Evolutionary conservation across 2,888 invertebrate genomes (phyloP), one percentile per base, ranked within the genome.

Genomic region (Temnothorax unifasciatus): DNA sequence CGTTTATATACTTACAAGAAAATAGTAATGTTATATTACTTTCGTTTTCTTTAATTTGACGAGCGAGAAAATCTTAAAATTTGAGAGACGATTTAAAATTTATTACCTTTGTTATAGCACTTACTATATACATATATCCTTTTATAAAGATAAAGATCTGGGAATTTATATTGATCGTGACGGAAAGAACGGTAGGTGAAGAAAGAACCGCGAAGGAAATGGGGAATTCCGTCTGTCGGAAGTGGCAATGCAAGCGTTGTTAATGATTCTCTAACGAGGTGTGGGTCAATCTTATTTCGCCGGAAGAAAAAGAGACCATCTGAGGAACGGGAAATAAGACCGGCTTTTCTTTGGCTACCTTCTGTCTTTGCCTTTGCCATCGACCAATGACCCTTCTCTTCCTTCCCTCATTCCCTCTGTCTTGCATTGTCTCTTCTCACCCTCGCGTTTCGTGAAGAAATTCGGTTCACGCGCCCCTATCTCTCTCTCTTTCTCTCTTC

Each of bases 201-300:
- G 66, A 79, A 84, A 81, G 69, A 52, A 63, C 64, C 29, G 76
- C 57, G 64, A 57, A 69, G 82, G 57, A 74, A 74, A 81, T 64
- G 66, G 71, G 25, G 50, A 77, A 77, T 82, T 84, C 83, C 77
- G 74, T 63, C 47, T 25, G 88, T 82, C 83, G 74, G 79, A 82
- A 89, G 82, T 76, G 83, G 84, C 86, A 83, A 86, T 74, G 88
- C 61, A 83, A 89, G 91, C 89, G 90, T 91, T 90, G 91, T 92
- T 93, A 93, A 93, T 93, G 93, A 92, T 92, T 93, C 91, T 90
- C 91, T 93, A 93, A 93, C 93, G 93, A 93, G 92, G 90, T 92
- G 92, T 92, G 92, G 91, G 92, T 92, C 90, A 90, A 89, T 88
- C 89, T 84, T 88, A 88, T 89, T 91, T 90, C 69, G 54, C 84